A percentile compares a stretch with the other conserved stretches of the same genome.
Evolutionary conservation across 2,797 vertebrate genomes (phyloP).

Genomic region (Xiphophorus birchmanni): DNA sequence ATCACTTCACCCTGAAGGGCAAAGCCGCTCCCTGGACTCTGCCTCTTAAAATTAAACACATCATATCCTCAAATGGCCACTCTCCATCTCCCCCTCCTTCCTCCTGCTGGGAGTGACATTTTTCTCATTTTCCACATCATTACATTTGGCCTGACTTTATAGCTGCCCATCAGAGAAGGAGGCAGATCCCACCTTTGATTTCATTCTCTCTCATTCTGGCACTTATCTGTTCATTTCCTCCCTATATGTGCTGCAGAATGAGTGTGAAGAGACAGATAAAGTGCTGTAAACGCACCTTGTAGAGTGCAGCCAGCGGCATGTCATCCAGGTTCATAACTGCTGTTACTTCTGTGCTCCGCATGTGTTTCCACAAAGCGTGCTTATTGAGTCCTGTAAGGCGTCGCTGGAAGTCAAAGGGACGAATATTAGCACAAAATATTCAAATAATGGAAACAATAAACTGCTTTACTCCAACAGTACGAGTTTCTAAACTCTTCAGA

Average conservation of each 20-base stretch:
- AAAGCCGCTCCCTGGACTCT: slow-evolving; percentile 25
- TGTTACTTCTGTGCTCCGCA: slow-evolving; percentile 65
- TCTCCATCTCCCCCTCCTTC: slow-evolving; percentile 35
- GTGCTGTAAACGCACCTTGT: slow-evolving; percentile 73
- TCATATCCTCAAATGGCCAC: slow-evolving; percentile 57
- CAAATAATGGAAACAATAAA: background rate
- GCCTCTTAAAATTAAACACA: slow-evolving; percentile 59
- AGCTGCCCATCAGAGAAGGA: slow-evolving; percentile 50
- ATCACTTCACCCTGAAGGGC: slow-evolving; percentile 56
- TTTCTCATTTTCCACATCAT: slow-evolving; percentile 83
- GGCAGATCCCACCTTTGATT: slow-evolving; percentile 28
- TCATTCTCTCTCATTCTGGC: slow-evolving; percentile 1
- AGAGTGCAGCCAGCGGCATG: slow-evolving; percentile 74
- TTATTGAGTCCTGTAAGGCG: slow-evolving; percentile 49
- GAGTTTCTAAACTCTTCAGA: background rate
- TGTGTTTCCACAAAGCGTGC: slow-evolving; percentile 69
- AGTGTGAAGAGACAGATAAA: slow-evolving; percentile 3
- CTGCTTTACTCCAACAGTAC: background rate
- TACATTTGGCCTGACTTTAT: slow-evolving; percentile 72
- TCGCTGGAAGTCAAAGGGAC: slow-evolving; percentile 49
- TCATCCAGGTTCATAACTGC: slow-evolving; percentile 59
- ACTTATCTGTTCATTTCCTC: slow-evolving; percentile 21
- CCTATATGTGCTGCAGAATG: slow-evolving; percentile 7
- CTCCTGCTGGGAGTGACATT: slow-evolving; percentile 62
- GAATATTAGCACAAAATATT: background rate